A percentile compares a stretch with the other conserved stretches of the same genome.
phyloP scores from a whole-genome alignment of 1,140 invertebrate species.

The Conopomorpha cramerella region DNA sequence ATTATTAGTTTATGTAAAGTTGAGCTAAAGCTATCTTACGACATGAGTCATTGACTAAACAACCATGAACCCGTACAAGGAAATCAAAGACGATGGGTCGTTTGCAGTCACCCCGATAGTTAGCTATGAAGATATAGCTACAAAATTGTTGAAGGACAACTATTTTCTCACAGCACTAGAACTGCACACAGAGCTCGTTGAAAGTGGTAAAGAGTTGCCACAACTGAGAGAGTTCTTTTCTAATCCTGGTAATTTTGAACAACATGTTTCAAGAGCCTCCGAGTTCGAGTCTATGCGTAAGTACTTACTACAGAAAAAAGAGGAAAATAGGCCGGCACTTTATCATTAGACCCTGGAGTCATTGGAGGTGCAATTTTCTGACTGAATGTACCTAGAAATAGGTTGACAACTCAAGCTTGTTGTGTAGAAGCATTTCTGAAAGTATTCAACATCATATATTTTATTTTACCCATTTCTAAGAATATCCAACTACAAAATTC shows the following conservation, averaged over 20 bases:
- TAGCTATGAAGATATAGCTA: constrained; percentile 68
- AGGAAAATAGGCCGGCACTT: too few species aligned
- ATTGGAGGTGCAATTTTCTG: too few species aligned
- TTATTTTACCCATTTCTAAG: too few species aligned
- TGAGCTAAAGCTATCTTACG: too few species aligned
- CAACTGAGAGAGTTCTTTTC: constrained; percentile 85
- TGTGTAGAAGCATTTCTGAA: too few species aligned
- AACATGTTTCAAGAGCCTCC: constrained; percentile 52
- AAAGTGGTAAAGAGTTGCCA: constrained; percentile 79
- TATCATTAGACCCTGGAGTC: too few species aligned
- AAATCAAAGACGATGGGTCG: constrained; percentile 42
- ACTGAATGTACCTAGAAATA: too few species aligned
- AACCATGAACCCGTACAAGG: constrained; percentile 52
- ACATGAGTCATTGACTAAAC: not conserved
- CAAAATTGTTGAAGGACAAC: constrained; percentile 77
- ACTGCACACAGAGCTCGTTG: constrained; percentile 83
- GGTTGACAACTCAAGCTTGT: too few species aligned
- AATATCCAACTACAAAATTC: too few species aligned
- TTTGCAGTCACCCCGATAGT: constrained; percentile 30
- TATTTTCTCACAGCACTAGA: constrained; percentile 84
- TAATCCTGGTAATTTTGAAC: constrained; percentile 88
- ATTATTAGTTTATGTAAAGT: too few species aligned
- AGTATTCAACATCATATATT: too few species aligned
- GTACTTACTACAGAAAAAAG: too few species aligned
- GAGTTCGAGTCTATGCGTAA: constrained; percentile 45